These are phyloP conservation scores for Xenotilapia flavipinnis DNA, from an alignment of 2,113 vertebrate genomes.

Conservation along the genomic window DNA sequence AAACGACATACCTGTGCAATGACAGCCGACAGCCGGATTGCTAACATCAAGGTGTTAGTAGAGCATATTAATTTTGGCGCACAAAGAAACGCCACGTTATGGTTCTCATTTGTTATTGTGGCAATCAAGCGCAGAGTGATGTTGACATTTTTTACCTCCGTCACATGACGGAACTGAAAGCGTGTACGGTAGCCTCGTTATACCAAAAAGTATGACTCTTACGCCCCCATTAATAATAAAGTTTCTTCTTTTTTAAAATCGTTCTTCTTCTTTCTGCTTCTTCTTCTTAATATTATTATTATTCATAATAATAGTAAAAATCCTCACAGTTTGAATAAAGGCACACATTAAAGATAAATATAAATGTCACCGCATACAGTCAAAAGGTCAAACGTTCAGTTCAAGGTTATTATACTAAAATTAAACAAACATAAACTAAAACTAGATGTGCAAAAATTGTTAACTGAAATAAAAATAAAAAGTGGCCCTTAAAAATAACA, in stretches of 20 bases:
- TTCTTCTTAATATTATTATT: not conserved
- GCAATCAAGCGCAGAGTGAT: not conserved
- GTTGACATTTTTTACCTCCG: slow-evolving; percentile 33
- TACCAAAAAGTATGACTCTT: not conserved
- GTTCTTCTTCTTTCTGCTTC: not conserved
- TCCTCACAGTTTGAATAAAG: not conserved
- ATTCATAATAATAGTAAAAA: not conserved
- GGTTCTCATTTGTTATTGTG: not conserved
- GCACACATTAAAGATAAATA: not conserved
- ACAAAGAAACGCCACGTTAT: not conserved
- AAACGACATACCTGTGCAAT: slow-evolving; percentile 5
- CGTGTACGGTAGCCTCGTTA: slow-evolving; percentile 28
- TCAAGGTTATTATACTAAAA: not conserved
- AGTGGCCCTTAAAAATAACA: not conserved
- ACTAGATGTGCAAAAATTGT: not conserved
- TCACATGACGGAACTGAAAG: slow-evolving; percentile 36
- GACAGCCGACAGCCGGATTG: not conserved
- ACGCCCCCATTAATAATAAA: not conserved
- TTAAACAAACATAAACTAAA: not conserved
- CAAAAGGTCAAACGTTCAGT: not conserved
- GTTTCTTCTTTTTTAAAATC: not conserved
- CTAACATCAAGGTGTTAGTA: not conserved
- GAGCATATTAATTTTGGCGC: not conserved
- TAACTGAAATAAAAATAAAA: not conserved
- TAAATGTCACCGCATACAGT: not conserved